Percentiles rank a stretch among this genome's conserved stretches.
Evolutionary conservation across 2,888 invertebrate genomes (phyloP).

Genomic region (Adelognathus sp.): DNA sequence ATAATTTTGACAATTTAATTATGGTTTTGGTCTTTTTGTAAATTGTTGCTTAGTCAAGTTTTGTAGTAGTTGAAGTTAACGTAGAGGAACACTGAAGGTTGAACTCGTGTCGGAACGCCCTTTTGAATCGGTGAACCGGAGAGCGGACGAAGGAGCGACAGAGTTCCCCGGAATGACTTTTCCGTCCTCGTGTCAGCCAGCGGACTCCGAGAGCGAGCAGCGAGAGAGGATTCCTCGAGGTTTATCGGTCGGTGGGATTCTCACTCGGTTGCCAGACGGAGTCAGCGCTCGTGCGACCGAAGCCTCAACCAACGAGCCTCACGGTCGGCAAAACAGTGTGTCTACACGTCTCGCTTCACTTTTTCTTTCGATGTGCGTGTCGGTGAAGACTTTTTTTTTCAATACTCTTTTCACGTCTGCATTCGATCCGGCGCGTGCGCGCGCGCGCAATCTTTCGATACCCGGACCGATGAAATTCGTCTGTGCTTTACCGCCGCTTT

Average conservation of each 20-base stretch:
- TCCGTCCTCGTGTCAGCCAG: conserved; percentile 58
- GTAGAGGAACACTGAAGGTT: no score
- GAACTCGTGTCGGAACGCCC: conserved; percentile 45
- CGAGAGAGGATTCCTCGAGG: conserved; percentile 23
- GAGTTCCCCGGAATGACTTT: conserved; percentile 52
- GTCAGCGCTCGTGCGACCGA: conserved; percentile 15
- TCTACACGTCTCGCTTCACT: not conserved
- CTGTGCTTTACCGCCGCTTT: not conserved
- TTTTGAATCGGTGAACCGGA: conserved; percentile 24
- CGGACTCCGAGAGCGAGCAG: conserved; percentile 38
- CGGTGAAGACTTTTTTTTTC: conserved; percentile 14
- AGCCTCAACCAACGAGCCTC: not conserved
- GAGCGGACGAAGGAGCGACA: conserved; percentile 39
- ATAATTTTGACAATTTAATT: not conserved
- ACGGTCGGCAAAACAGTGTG: conserved; percentile 43
- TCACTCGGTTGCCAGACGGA: conserved; percentile 11
- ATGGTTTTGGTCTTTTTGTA: not conserved
- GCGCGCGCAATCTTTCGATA: not conserved
- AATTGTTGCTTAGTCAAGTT: no score
- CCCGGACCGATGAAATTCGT: not conserved
- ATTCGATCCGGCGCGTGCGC: not conserved
- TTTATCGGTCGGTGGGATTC: conserved; percentile 30
- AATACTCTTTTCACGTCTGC: not conserved
- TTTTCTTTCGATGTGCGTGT: not conserved
- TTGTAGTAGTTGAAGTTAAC: no score